phyloP scores from a whole-genome alignment of 2,797 vertebrate genomes.

The Siniperca obscura region DNA sequence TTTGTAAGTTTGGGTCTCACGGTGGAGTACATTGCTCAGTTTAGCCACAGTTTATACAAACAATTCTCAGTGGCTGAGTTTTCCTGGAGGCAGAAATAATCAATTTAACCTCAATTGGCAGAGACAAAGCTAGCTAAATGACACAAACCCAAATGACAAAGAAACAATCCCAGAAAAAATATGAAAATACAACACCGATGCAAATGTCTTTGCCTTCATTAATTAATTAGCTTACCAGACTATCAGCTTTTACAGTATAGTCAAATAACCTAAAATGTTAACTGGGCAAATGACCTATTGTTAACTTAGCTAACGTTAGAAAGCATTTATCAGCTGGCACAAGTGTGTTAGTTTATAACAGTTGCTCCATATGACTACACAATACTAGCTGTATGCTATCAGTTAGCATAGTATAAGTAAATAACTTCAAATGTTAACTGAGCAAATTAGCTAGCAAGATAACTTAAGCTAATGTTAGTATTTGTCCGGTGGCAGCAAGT shows the following conservation, averaged over 20 bases:
- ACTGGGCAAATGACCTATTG: not conserved
- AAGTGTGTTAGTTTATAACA: no score
- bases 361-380: no score
- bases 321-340: no score
- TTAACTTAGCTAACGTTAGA: not conserved
- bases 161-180: slow-evolving; percentile 15
- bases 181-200: not conserved
- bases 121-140: not conserved
- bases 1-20: slow-evolving; percentile 18
- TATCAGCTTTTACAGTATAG: not conserved
- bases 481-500: not conserved
- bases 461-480: not conserved
- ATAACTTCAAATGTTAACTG: no score
- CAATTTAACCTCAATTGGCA: not conserved
- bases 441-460: not conserved
- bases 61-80: slow-evolving; percentile 24
- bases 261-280: not conserved
- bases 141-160: slow-evolving; percentile 3
- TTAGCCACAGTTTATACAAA: slow-evolving; percentile 48
- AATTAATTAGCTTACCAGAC: not conserved
- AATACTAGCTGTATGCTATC: not conserved
- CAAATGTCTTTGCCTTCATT: not conserved
- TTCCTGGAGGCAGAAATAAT: slow-evolving; percentile 38
- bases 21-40: slow-evolving; percentile 22
- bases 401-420: not conserved